Percentiles rank a stretch among this genome's conserved stretches.
Evolutionary conservation across 2,888 invertebrate genomes (phyloP).

Genomic region (Xanthia icteritia): DNA sequence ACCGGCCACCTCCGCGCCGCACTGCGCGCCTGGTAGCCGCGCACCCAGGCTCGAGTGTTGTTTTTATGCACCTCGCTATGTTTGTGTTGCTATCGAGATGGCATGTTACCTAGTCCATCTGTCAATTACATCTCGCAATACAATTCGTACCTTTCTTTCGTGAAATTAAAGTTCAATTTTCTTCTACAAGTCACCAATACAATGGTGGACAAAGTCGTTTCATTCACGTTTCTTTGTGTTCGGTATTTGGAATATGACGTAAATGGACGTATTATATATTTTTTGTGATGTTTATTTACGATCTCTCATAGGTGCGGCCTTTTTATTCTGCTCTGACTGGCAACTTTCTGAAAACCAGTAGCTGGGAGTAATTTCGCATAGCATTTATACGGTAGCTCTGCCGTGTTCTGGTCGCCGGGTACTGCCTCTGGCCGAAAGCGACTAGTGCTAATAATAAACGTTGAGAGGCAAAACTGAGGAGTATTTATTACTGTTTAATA

Average conservation of each 20-base stretch:
- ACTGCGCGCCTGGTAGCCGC: slow-evolving; percentile 85
- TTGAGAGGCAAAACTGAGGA: slow-evolving; percentile 57
- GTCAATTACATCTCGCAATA: slow-evolving; percentile 60
- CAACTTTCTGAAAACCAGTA: slow-evolving; percentile 65
- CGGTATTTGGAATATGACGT: slow-evolving; percentile 83
- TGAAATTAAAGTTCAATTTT: slow-evolving; percentile 58
- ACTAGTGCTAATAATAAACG: slow-evolving; percentile 72
- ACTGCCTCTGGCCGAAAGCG: slow-evolving; percentile 72
- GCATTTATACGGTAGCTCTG: slow-evolving; percentile 74
- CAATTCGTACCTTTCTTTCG: slow-evolving; percentile 58
- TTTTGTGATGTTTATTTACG: slow-evolving; percentile 68
- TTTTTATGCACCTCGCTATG: slow-evolving; percentile 84
- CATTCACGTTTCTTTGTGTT: slow-evolving; percentile 84
- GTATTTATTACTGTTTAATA: slow-evolving; percentile 72
- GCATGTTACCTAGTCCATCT: slow-evolving; percentile 74
- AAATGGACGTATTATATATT: slow-evolving; percentile 69
- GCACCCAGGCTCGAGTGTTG: slow-evolving; percentile 78
- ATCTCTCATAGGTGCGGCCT: slow-evolving; percentile 59
- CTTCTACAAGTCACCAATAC: slow-evolving; percentile 65
- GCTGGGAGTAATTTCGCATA: slow-evolving; percentile 62
- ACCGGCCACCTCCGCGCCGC: slow-evolving; percentile 80
- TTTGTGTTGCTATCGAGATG: slow-evolving; percentile 85
- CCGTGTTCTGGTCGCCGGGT: slow-evolving; percentile 72
- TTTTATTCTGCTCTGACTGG: slow-evolving; percentile 57
- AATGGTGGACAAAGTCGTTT: slow-evolving; percentile 81